A percentile compares a stretch with the other conserved stretches of the same genome.
Evolutionary conservation across 2,888 invertebrate genomes (phyloP).

Genomic region (Brachylomia viminalis): DNA sequence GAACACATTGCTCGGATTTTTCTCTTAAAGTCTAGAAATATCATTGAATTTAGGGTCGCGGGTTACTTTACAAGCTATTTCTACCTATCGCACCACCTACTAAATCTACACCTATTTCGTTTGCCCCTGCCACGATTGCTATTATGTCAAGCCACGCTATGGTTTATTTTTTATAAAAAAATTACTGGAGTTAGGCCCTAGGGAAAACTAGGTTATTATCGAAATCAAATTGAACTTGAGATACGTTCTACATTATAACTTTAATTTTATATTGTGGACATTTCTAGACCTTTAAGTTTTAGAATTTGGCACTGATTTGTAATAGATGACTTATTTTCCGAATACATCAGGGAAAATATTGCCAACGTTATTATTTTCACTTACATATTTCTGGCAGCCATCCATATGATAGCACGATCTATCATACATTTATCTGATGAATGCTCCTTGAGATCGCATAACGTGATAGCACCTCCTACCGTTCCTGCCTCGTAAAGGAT

Average conservation of each 20-base stretch:
- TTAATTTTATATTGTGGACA: conserved; percentile 2
- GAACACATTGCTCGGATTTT: conserved; percentile 3
- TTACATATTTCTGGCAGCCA: conserved; percentile 23
- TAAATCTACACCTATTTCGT: conserved; percentile 8
- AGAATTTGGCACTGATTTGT: not conserved
- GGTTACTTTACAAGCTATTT: too few relatives aligned
- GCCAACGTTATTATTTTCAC: conserved; percentile 16
- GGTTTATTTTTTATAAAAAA: conserved; percentile 55
- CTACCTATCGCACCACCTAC: too few relatives aligned
- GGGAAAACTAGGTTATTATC: conserved; percentile 37
- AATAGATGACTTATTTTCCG: not conserved
- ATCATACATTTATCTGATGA: conserved; percentile 41
- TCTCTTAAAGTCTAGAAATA: conserved; percentile 18
- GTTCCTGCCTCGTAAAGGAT: conserved; percentile 51
- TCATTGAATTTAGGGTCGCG: conserved; percentile 1
- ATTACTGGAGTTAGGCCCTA: not conserved
- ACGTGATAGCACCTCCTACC: conserved; percentile 35
- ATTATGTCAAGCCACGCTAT: conserved; percentile 32
- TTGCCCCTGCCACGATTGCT: conserved; percentile 4
- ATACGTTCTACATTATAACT: conserved; percentile 12
- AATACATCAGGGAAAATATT: conserved; percentile 22
- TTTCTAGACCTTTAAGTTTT: not conserved
- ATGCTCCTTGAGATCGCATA: conserved; percentile 45
- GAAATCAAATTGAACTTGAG: conserved; percentile 12
- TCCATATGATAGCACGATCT: conserved; percentile 17